Conservation (phyloP, 1,140 invertebrate genomes). For the Trissolcus basalis region DNA sequence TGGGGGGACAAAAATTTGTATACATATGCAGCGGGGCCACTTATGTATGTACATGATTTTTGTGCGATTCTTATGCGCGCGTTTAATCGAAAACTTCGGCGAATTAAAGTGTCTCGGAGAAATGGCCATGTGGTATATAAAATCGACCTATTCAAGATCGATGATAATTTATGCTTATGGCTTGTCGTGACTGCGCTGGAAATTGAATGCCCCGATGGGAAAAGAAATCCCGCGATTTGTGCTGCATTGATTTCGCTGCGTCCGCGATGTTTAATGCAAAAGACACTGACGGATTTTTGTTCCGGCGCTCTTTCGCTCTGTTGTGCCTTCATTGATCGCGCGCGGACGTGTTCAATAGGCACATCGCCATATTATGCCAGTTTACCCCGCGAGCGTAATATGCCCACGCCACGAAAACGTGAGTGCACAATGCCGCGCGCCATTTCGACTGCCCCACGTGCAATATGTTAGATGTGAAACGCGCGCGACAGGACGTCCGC, state of each 20-base stretch:
- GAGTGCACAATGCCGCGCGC: slow-evolving; percentile 32
- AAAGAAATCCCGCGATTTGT: slow-evolving; percentile 53
- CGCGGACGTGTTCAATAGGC: slow-evolving; percentile 3
- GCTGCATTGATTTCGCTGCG: slow-evolving; percentile 56
- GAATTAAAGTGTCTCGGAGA: slow-evolving; percentile 36
- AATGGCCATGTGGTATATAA: slow-evolving; percentile 38
- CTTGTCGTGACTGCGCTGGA: slow-evolving; percentile 54
- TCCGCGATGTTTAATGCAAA: slow-evolving; percentile 58
- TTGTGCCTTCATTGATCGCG: slow-evolving; percentile 16
- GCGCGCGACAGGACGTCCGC: slow-evolving; percentile 14
- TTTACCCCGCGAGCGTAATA: slow-evolving; percentile 16
- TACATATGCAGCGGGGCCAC: slow-evolving; percentile 11
- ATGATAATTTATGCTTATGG: slow-evolving; percentile 60
- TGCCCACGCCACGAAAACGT: slow-evolving; percentile 21
- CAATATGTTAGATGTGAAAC: slow-evolving; percentile 7
- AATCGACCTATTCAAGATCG: slow-evolving; percentile 53
- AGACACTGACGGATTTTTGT: slow-evolving; percentile 59
- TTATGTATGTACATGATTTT: slow-evolving; percentile 46
- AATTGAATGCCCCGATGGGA: slow-evolving; percentile 53
- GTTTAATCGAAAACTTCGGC: slow-evolving; percentile 40
- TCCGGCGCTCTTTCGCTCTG: slow-evolving; percentile 4
- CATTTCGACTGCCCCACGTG: slow-evolving; percentile 13
- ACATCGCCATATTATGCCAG: background rate
- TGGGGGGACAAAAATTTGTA: background rate
- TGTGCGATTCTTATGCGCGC: slow-evolving; percentile 36